A percentile compares a stretch with the other conserved stretches of the same genome.
Conservation (phyloP, 2,888 invertebrate genomes). For the Tipula vernalis region DNA sequence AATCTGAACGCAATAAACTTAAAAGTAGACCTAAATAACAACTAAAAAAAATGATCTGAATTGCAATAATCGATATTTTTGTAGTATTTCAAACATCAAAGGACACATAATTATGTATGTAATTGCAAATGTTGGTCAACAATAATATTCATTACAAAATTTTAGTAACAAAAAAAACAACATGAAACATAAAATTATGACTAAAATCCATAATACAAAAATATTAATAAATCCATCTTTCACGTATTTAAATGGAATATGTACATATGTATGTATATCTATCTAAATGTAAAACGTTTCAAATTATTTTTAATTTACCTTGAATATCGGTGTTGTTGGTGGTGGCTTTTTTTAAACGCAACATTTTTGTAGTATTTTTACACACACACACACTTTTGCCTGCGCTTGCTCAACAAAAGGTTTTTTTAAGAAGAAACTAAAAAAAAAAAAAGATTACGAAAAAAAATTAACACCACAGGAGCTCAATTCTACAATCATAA, state of each 20-base stretch:
- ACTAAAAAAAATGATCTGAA: too few relatives aligned
- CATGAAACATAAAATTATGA: not conserved
- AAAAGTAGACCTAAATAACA: too few relatives aligned
- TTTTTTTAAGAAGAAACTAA: not conserved
- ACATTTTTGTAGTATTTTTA: not conserved
- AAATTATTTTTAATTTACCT: constrained; percentile 4
- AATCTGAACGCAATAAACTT: too few relatives aligned
- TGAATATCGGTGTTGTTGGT: not conserved
- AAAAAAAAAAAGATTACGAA: not conserved
- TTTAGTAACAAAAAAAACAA: not conserved
- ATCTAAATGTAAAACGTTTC: not conserved
- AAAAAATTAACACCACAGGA: not conserved
- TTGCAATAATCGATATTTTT: too few relatives aligned
- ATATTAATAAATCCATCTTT: not conserved
- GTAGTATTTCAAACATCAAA: not conserved
- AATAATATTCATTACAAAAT: not conserved
- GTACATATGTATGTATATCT: not conserved
- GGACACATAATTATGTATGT: not conserved
- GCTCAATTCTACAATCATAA: not conserved
- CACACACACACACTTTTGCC: not conserved
- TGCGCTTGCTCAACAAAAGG: not conserved
- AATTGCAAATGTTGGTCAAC: not conserved
- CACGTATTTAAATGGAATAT: not conserved
- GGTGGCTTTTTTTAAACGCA: not conserved
- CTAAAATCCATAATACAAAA: not conserved